These are phyloP conservation scores for Xanthorhoe spadicearia DNA, from an alignment of 2,888 invertebrate species.

Conservation along the genomic window DNA sequence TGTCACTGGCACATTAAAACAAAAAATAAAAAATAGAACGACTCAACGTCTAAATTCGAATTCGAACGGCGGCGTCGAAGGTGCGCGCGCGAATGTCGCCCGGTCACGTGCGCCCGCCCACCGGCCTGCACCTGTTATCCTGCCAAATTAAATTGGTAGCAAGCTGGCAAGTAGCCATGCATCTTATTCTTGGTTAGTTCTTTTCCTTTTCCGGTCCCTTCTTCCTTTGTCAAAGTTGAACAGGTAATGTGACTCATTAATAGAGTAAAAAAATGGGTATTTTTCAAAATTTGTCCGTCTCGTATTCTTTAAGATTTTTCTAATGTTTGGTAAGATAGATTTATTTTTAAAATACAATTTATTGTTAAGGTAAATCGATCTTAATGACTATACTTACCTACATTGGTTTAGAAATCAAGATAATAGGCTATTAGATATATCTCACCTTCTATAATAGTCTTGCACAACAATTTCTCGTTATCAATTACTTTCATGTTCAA, in stretches of 20 bases:
- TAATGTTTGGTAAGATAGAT: neutral
- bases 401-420: no score
- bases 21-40: conserved; percentile 60
- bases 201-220: conserved; percentile 61
- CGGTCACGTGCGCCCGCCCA: conserved; percentile 70
- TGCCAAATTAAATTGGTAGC: conserved; percentile 58
- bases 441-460: no score
- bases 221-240: conserved; percentile 38
- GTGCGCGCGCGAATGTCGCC: conserved; percentile 81
- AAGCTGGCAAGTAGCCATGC: conserved; percentile 31
- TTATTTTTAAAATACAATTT: no score
- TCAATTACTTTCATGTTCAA: no score
- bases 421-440: no score
- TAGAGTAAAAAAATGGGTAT: no score
- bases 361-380: no score
- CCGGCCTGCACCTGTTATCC: conserved; percentile 67
- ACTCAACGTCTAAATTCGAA: conserved; percentile 65
- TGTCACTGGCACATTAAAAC: conserved; percentile 70
- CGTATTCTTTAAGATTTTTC: neutral
- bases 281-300: conserved; percentile 10
- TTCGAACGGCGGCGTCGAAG: conserved; percentile 74
- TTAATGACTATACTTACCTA: no score
- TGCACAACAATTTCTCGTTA: no score
- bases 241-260: conserved; percentile 31
- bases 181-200: conserved; percentile 48